These are phyloP conservation scores for Carcina quercana DNA, from an alignment of 2,888 invertebrate species.

Conservation along the genomic window DNA sequence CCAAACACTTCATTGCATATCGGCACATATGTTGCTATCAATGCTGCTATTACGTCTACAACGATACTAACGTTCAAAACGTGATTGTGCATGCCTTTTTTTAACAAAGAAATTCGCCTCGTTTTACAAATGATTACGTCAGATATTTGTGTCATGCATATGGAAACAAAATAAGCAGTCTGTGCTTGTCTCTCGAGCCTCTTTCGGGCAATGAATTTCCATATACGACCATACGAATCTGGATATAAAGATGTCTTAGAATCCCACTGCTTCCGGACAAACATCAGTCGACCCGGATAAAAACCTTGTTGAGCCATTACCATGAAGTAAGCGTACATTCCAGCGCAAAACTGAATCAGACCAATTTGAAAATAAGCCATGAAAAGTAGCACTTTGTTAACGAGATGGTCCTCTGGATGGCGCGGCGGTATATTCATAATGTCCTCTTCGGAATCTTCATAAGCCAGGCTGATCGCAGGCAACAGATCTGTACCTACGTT, in stretches of 20 bases:
- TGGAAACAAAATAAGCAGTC: constrained; percentile 85
- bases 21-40: constrained; percentile 80
- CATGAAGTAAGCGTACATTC: constrained; percentile 86
- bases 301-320: constrained; percentile 88
- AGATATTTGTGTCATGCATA: constrained; percentile 85
- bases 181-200: constrained; percentile 82
- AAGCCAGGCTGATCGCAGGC: constrained; percentile 86
- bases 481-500: constrained; percentile 87
- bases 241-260: constrained; percentile 70
- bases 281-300: constrained; percentile 77
- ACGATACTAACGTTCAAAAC: constrained; percentile 76
- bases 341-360: constrained; percentile 87
- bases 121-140: constrained; percentile 88
- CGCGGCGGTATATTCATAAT: constrained; percentile 79
- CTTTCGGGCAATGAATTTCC: constrained; percentile 81
- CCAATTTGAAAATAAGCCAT: constrained; percentile 92
- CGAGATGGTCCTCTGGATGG: constrained; percentile 69
- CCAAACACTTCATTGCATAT: constrained; percentile 79
- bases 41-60: constrained; percentile 78
- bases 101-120: constrained; percentile 80
- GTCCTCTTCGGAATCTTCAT: constrained; percentile 83
- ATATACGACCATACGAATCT: constrained; percentile 85
- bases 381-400: constrained; percentile 77
- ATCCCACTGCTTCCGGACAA: constrained; percentile 84
- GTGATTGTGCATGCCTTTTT: constrained; percentile 85